These are phyloP conservation scores for Momotus momota DNA, from an alignment of 2,797 vertebrate genomes.

Conservation along the genomic window DNA sequence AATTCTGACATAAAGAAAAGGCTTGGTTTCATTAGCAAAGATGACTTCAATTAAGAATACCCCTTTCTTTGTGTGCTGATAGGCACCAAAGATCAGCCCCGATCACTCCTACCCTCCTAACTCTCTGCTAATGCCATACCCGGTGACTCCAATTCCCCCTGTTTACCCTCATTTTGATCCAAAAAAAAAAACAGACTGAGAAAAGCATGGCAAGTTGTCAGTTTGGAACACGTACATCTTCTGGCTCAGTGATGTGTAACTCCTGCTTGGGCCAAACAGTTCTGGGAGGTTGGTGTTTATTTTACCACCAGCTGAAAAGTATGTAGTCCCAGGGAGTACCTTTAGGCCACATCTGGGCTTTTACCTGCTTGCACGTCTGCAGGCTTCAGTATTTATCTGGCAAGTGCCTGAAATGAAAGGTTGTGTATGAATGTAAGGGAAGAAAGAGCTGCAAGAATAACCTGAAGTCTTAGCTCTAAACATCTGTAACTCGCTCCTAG, in stretches of 20 bases:
- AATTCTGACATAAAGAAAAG: neutral
- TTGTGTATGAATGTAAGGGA: neutral
- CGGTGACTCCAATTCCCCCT: neutral
- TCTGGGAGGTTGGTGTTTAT: neutral
- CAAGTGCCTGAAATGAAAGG: neutral
- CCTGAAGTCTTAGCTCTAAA: neutral
- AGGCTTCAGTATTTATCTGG: neutral
- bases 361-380: fast-evolving
- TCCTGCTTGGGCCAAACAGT: neutral
- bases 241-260: neutral
- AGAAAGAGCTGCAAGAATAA: neutral
- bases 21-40: neutral
- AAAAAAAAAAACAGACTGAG: neutral
- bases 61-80: fast-evolving
- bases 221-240: neutral
- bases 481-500: neutral
- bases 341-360: neutral
- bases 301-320: neutral
- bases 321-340: neutral
- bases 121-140: neutral
- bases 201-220: neutral
- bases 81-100: neutral
- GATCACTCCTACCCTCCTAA: neutral
- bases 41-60: neutral
- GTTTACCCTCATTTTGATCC: neutral